A percentile compares a stretch with the other conserved stretches of the same genome.
phyloP scores from a whole-genome alignment of 2,113 vertebrate genomes.

The Rhinopomastus cyanomelas region DNA sequence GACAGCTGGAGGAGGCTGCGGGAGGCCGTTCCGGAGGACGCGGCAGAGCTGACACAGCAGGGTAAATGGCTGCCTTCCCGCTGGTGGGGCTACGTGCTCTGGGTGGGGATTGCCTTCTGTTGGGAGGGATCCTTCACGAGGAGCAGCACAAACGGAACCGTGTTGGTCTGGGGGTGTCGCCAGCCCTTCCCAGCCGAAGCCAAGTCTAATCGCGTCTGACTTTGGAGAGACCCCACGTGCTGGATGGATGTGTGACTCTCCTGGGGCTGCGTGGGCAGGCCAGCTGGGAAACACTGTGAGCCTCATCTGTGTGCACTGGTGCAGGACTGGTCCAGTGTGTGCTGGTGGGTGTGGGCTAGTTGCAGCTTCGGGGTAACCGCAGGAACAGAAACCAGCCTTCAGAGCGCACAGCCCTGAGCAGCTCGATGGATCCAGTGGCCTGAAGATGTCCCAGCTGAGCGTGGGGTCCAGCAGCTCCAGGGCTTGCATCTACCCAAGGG shows the following conservation, averaged over 20 bases:
- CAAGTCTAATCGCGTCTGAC: background rate
- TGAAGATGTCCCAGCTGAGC: background rate
- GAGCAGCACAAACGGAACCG: background rate
- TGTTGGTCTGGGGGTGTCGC: background rate
- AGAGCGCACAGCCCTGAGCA: background rate
- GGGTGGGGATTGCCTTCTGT: background rate
- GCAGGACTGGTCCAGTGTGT: background rate
- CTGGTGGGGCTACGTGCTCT: background rate
- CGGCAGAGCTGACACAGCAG: background rate
- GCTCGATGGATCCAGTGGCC: background rate
- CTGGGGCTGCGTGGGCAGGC: fast-evolving
- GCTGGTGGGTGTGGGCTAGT: background rate
- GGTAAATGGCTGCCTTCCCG: background rate
- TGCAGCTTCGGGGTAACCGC: background rate
- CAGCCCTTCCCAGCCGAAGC: background rate
- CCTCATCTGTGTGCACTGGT: fast-evolving
- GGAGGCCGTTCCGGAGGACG: background rate
- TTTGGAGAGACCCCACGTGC: background rate
- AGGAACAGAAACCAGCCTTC: background rate
- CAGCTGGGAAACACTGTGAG: fast-evolving
- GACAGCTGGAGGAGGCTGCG: background rate
- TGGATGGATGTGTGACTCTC: background rate
- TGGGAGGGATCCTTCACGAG: fast-evolving
- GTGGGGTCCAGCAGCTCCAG: background rate
- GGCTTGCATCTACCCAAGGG: background rate